These are phyloP conservation scores for Enteromius radiatus DNA, from an alignment of 2,797 vertebrate genomes.

Conservation along the genomic window DNA sequence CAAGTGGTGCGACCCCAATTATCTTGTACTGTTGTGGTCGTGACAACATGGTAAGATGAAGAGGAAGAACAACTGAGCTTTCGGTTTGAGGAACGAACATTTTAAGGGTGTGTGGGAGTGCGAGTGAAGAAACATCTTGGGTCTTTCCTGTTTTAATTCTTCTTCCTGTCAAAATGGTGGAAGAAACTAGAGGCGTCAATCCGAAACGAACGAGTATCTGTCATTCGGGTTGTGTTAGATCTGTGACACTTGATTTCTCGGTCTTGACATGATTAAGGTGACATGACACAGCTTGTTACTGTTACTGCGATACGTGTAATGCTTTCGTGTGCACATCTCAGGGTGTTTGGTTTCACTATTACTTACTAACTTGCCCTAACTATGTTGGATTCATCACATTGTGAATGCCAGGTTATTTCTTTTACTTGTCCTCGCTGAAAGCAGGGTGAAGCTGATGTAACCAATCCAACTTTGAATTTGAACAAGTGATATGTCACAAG, in stretches of 20 bases:
- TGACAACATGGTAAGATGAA: slow-evolving; percentile 47
- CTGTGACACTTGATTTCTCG: slow-evolving; percentile 19
- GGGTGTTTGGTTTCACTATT: not conserved
- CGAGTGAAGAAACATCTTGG: slow-evolving; percentile 1
- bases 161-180: slow-evolving; percentile 8
- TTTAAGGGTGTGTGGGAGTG: slow-evolving; percentile 33
- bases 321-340: not conserved
- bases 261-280: slow-evolving; percentile 30
- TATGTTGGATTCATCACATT: not conserved
- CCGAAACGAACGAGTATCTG: not conserved
- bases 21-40: slow-evolving; percentile 54
- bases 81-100: slow-evolving; percentile 7
- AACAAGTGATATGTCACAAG: not conserved
- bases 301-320: not conserved
- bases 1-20: slow-evolving; percentile 72
- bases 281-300: slow-evolving; percentile 15
- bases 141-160: slow-evolving; percentile 36
- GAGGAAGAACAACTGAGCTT: slow-evolving; percentile 22
- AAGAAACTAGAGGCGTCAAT: slow-evolving; percentile 31
- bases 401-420: not conserved
- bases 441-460: slow-evolving; percentile 1
- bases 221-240: slow-evolving; percentile 34
- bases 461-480: slow-evolving; percentile 4
- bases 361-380: slow-evolving; percentile 10
- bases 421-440: not conserved